Evolutionary conservation across 2,113 vertebrate genomes (phyloP).

Genomic region (Piaya cayana): DNA sequence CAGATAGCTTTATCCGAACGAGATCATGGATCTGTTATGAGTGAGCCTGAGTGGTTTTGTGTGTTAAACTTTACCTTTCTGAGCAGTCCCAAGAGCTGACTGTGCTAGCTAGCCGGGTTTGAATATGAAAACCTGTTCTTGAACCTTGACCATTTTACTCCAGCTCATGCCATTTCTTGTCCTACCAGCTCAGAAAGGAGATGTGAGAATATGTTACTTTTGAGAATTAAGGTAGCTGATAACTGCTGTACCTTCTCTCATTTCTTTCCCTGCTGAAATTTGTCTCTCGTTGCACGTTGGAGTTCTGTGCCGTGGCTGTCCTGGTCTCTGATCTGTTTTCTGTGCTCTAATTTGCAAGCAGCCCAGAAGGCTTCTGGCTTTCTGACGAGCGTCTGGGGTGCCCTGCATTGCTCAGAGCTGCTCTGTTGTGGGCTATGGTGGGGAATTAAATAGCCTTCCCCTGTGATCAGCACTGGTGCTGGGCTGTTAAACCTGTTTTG

Average conservation of each 20-base stretch:
- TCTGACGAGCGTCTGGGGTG: not conserved
- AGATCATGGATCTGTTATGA: not conserved
- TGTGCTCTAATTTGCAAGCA: not conserved
- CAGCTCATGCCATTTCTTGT: not conserved
- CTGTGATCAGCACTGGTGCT: not conserved
- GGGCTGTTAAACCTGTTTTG: conserved; percentile 21
- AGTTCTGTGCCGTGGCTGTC: rapidly evolving
- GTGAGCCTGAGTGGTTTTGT: not conserved
- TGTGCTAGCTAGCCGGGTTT: rapidly evolving
- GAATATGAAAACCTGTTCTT: not conserved
- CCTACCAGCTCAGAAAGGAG: not conserved
- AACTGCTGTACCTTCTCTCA: not conserved
- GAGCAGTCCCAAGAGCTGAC: not conserved
- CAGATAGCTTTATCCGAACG: not conserved
- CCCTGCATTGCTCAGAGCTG: not conserved
- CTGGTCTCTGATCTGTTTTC: not conserved
- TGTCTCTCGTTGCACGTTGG: rapidly evolving
- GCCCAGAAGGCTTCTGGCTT: not conserved
- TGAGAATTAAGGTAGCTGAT: not conserved
- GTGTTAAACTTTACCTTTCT: not conserved
- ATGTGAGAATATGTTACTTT: not conserved
- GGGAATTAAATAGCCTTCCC: not conserved
- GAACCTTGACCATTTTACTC: not conserved
- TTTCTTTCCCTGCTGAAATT: rapidly evolving
- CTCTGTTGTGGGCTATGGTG: not conserved